Evolutionary conservation across 2,888 invertebrate genomes (phyloP).

Genomic region (Hirtodrosophila confusa): DNA sequence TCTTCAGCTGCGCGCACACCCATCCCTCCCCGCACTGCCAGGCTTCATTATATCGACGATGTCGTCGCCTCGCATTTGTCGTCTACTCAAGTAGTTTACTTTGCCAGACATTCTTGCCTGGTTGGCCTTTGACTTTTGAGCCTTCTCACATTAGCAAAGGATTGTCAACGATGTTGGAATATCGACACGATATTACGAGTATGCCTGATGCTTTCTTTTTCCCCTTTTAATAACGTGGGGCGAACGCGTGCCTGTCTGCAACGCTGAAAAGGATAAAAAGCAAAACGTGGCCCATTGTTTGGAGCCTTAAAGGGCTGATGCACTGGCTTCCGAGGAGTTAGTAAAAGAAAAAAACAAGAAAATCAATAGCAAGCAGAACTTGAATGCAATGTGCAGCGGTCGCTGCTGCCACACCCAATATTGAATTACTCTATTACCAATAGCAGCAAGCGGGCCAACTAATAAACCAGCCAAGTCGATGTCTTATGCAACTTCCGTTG

Average conservation of each 20-base stretch:
- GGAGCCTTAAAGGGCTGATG: slow-evolving; percentile 44
- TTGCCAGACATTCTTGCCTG: slow-evolving; percentile 50
- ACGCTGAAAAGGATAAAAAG: slow-evolving; percentile 40
- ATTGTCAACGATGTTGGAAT: slow-evolving; percentile 51
- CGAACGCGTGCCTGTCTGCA: slow-evolving; percentile 9
- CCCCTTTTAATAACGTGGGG: slow-evolving; percentile 12
- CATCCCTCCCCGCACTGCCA: neutral
- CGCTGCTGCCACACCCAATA: slow-evolving; percentile 62
- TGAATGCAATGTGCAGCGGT: slow-evolving; percentile 5
- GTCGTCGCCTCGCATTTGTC: slow-evolving; percentile 32
- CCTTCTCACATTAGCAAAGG: slow-evolving; percentile 52
- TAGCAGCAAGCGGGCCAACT: slow-evolving; percentile 19
- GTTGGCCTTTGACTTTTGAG: slow-evolving; percentile 52
- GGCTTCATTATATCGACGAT: slow-evolving; percentile 36
- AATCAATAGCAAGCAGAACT: slow-evolving; percentile 47
- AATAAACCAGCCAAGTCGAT: slow-evolving; percentile 20
- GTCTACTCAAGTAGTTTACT: slow-evolving; percentile 60
- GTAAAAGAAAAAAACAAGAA: slow-evolving; percentile 7
- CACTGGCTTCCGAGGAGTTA: slow-evolving; percentile 36
- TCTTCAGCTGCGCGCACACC: neutral
- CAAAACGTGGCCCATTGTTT: slow-evolving; percentile 38
- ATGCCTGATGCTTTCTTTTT: slow-evolving; percentile 2
- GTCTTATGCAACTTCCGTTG: slow-evolving; percentile 51
- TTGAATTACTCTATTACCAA: slow-evolving; percentile 71
- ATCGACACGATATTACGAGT: slow-evolving; percentile 38